Percentiles rank a stretch among this genome's conserved stretches.
These are phyloP conservation scores for Ptilonorhynchus violaceus DNA, from an alignment of 2,113 vertebrate genomes.

Conservation along the genomic window DNA sequence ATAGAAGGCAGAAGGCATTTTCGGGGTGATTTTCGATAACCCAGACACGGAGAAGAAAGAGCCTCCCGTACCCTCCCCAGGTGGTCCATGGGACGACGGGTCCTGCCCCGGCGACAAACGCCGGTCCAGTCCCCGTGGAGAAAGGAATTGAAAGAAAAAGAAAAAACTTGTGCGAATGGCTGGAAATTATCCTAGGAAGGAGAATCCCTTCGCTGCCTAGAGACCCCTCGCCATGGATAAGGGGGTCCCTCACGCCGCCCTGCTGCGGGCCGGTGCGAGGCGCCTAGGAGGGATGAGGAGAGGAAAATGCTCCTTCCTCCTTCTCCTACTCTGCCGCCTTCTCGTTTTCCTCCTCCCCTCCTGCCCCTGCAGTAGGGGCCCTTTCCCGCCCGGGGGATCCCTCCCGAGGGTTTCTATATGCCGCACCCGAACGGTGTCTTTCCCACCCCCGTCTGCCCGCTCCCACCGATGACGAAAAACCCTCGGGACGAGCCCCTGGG, in stretches of 20 bases:
- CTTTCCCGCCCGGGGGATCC: neutral
- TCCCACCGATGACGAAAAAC: neutral
- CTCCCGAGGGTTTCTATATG: neutral
- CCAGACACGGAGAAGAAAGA: neutral
- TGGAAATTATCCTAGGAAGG: neutral
- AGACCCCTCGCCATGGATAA: neutral
- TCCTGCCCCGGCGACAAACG: neutral
- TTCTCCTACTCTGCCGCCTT: neutral
- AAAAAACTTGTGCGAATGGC: neutral
- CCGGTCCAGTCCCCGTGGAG: fast-evolving
- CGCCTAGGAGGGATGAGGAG: neutral
- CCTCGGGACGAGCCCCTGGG: neutral
- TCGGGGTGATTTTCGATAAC: neutral
- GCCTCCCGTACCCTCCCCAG: neutral
- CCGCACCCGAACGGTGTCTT: neutral
- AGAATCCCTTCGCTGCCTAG: neutral
- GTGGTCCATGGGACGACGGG: neutral
- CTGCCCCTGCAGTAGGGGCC: neutral
- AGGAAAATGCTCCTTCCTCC: neutral
- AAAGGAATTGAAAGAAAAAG: neutral
- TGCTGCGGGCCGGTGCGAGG: too few species aligned
- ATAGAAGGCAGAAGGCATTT: neutral
- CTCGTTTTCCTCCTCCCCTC: neutral
- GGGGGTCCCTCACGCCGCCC: neutral
- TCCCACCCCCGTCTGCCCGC: neutral